A percentile compares a stretch with the other conserved stretches of the same genome.
Conservation (phyloP, 1,140 invertebrate species). For the Orius insidiosus region DNA sequence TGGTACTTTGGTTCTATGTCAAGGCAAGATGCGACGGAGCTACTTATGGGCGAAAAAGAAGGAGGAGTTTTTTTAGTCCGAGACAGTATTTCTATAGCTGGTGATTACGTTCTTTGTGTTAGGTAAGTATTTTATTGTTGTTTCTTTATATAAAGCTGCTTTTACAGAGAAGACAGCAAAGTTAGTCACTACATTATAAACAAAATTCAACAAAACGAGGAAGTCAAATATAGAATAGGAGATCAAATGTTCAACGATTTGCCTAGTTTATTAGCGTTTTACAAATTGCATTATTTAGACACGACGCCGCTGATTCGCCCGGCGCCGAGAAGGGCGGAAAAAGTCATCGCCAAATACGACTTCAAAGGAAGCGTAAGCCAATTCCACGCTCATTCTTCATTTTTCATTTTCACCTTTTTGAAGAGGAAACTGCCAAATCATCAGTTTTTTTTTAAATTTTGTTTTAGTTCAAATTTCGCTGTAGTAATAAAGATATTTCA, state of each 20-base stretch:
- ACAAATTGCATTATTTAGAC: constrained; percentile 92
- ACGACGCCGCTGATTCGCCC: constrained; percentile 81
- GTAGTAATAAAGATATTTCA: too few species aligned
- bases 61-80: constrained; percentile 87
- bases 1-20: constrained; percentile 93
- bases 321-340: constrained; percentile 56
- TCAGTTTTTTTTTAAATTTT: neutral
- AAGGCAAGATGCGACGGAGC: constrained; percentile 78
- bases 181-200: constrained; percentile 99
- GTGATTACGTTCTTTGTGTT: constrained; percentile 87
- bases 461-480: neutral
- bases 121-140: constrained; percentile 42
- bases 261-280: constrained; percentile 77
- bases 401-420: neutral
- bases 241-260: constrained; percentile 89
- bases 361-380: constrained; percentile 68
- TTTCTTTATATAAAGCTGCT: constrained; percentile 30
- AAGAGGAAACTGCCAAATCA: neutral
- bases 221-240: constrained; percentile 73
- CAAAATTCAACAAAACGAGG: constrained; percentile 59
- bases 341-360: constrained; percentile 82
- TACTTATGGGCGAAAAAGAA: constrained; percentile 80
- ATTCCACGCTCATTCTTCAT: neutral
- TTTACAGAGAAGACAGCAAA: constrained; percentile 77
- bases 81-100: constrained; percentile 78